phyloP scores from a whole-genome alignment of 2,888 invertebrate genomes.

The Erpobdella octoculata region DNA sequence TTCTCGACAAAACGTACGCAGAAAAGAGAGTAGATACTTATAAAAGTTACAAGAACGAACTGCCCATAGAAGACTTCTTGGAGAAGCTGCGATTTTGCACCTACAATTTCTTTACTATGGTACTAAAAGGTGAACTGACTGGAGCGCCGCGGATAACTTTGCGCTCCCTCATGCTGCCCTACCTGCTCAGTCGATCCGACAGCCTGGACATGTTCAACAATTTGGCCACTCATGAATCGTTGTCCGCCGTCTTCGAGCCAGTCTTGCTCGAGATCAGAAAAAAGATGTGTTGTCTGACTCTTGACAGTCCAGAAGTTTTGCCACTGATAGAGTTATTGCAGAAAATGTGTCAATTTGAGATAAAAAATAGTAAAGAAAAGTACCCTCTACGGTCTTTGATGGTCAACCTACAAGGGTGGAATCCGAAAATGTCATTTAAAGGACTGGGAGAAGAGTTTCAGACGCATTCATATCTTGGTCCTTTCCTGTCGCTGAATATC shows the following conservation, averaged over 20 bases:
- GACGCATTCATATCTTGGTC: conserved; percentile 72
- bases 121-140: no score
- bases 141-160: no score
- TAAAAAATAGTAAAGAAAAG: neutral
- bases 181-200: neutral
- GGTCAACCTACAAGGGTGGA: neutral
- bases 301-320: neutral
- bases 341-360: neutral
- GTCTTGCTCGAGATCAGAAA: neutral
- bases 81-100: no score
- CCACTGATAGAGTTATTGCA: neutral
- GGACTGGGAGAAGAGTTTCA: conserved; percentile 75
- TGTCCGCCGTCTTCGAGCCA: neutral
- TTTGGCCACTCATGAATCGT: neutral
- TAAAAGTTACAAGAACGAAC: no score
- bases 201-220: no score
- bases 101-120: no score
- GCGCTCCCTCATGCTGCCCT: conserved; percentile 14
- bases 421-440: conserved; percentile 38
- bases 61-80: no score
- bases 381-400: neutral
- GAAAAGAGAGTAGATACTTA: no score
- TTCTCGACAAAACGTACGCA: no score
- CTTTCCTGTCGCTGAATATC: neutral
- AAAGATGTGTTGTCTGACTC: neutral